These are phyloP conservation scores for Hesperophylax magnus DNA, from an alignment of 1,140 invertebrate genomes.

Conservation along the genomic window DNA sequence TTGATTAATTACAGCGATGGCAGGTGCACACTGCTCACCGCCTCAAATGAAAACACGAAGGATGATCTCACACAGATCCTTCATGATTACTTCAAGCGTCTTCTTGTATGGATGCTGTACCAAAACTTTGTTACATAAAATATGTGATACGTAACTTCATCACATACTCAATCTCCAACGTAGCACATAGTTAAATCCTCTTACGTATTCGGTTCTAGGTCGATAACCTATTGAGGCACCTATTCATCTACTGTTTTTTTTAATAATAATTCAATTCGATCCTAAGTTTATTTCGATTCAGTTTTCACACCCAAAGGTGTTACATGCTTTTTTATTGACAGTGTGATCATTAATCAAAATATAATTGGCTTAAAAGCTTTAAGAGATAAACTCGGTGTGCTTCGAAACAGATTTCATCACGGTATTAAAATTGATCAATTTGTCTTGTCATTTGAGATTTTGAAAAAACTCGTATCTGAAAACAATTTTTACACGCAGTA, in stretches of 20 bases:
- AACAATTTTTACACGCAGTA: too few species aligned
- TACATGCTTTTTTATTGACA: background rate
- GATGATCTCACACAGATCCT: constrained; percentile 19
- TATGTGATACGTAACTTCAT: too few species aligned
- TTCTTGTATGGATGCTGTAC: too few species aligned
- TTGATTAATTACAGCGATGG: constrained; percentile 30
- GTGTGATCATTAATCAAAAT: background rate
- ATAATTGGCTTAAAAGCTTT: background rate
- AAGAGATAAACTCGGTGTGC: too few species aligned
- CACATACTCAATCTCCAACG: too few species aligned
- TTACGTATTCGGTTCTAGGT: background rate
- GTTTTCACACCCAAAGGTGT: constrained; percentile 6
- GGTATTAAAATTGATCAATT: too few species aligned
- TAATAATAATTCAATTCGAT: background rate
- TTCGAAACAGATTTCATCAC: too few species aligned
- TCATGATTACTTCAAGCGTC: background rate
- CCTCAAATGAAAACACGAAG: background rate
- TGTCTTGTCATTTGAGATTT: too few species aligned
- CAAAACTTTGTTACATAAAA: too few species aligned
- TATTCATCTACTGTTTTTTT: background rate
- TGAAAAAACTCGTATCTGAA: too few species aligned
- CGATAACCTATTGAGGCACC: background rate
- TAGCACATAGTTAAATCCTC: too few species aligned
- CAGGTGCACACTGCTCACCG: background rate
- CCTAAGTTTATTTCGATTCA: background rate